Evolutionary conservation across 2,888 invertebrate genomes (phyloP), one percentile per base, ranked within the genome.

Genomic region (Conistra vaccinii): DNA sequence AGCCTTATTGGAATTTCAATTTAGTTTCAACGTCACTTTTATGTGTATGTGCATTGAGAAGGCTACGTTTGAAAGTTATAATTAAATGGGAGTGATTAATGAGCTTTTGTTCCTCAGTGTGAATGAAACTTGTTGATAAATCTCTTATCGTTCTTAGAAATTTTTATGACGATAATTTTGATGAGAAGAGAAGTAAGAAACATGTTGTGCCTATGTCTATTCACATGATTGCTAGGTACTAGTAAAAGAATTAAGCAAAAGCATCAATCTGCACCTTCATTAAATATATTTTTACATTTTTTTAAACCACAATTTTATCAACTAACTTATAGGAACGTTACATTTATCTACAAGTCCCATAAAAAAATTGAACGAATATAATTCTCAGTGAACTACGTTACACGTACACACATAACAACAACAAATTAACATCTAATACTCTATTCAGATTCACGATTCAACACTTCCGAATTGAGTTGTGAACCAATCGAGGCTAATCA

Each of bases 401-500:
- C 65, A 73, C 32, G 20, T 51, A 42, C n/a, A 62, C 53, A 62
- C 53, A 76, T 32, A 17, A 68, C 57, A 69, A 55, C 26, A 67
- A 76, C 79, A 82, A 87, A 90, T 89, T 48, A 87, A 86, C 86
- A 81, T 85, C 85, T 87, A 84, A 88, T 88, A 85, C 81, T 81
- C 86, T 78, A 91, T 90, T 86, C 88, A 89, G 87, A 80, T 87
- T 87, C 85, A 79, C 86, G 89, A 90, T 89, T 90, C 88, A 89
- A 86, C 90, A 90, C 89, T 90, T 92, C 92, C 92, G 91, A 90
- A 93, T 91, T 90, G 89, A 85, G 89, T 90, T 90, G 90, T 90
- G 85, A 91, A 87, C 90, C 92, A 93, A 93, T 93, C 89, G 89
- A 81, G 85, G 81, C 88, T 90, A 91, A 93, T 93, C 90, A 90